Percentiles rank a stretch among this genome's conserved stretches.
Conservation (phyloP, 2,888 invertebrate genomes). For the Pseudolycoriella hygida region DNA sequence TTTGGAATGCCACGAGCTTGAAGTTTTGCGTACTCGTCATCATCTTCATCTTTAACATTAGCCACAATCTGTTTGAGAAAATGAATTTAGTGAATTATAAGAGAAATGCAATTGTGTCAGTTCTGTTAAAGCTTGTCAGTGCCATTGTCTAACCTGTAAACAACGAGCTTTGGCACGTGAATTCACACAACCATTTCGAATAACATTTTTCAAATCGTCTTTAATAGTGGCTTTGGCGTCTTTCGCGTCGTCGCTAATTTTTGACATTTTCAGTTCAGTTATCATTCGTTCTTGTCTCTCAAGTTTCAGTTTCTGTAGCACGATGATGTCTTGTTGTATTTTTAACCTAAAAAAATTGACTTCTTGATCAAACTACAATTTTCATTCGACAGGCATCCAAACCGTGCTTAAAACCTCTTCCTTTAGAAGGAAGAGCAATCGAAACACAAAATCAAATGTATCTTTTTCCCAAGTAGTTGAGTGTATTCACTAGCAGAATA, state of each 20-base stretch:
- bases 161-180: constrained; percentile 32
- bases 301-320: constrained; percentile 49
- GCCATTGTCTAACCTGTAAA: constrained; percentile 15
- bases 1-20: constrained; percentile 34
- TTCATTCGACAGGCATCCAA: too few species aligned
- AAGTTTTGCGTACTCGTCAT: constrained; percentile 15
- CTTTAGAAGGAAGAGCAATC: not conserved
- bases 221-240: constrained; percentile 40
- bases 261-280: constrained; percentile 50
- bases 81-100: too few species aligned
- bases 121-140: too few species aligned
- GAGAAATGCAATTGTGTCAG: too few species aligned
- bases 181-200: constrained; percentile 37
- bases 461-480: too few species aligned
- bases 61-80: constrained; percentile 10
- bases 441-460: too few species aligned
- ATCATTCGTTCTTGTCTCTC: constrained; percentile 56
- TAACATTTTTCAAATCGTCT: constrained; percentile 36
- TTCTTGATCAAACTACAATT: not conserved
- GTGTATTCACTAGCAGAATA: too few species aligned
- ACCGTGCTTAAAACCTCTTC: too few species aligned
- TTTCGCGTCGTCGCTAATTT: constrained; percentile 44
- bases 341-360: constrained; percentile 32
- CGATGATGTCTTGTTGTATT: constrained; percentile 55
- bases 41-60: constrained; percentile 11